phyloP scores from a whole-genome alignment of 2,113 vertebrate species.

The Cyrtonyx montezumae region DNA sequence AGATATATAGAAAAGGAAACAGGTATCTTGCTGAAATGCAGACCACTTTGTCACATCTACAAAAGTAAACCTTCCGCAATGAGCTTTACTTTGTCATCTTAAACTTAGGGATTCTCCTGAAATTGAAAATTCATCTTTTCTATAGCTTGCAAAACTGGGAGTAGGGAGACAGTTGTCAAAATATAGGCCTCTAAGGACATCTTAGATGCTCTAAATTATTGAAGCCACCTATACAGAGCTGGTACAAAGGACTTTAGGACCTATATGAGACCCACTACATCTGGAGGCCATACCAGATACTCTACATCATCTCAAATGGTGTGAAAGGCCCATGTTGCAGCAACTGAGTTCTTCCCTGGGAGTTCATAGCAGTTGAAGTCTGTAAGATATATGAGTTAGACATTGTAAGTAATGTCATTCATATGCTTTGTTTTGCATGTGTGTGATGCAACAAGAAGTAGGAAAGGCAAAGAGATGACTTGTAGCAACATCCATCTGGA shows the following conservation, averaged over 20 bases:
- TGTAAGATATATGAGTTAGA: background rate
- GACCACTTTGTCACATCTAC: background rate
- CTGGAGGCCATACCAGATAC: background rate
- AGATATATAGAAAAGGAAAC: background rate
- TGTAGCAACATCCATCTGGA: background rate
- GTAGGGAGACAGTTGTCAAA: background rate
- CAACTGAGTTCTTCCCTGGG: background rate
- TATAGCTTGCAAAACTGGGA: background rate
- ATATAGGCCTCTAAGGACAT: background rate
- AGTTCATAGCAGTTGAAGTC: background rate
- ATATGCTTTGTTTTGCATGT: rapidly evolving
- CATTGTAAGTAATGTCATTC: rapidly evolving
- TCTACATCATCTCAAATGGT: background rate
- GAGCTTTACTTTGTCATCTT: background rate
- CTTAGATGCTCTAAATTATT: background rate
- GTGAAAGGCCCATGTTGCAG: background rate
- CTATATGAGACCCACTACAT: background rate
- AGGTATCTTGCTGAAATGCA: background rate
- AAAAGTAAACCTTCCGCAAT: background rate
- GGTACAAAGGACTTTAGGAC: background rate
- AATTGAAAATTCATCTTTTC: background rate
- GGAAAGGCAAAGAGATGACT: background rate
- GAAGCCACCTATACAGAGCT: background rate
- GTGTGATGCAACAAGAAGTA: background rate
- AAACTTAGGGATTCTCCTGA: background rate